These are phyloP conservation scores for Melanotaenia nigrans DNA, from an alignment of 2,797 vertebrate genomes.

Conservation along the genomic window DNA sequence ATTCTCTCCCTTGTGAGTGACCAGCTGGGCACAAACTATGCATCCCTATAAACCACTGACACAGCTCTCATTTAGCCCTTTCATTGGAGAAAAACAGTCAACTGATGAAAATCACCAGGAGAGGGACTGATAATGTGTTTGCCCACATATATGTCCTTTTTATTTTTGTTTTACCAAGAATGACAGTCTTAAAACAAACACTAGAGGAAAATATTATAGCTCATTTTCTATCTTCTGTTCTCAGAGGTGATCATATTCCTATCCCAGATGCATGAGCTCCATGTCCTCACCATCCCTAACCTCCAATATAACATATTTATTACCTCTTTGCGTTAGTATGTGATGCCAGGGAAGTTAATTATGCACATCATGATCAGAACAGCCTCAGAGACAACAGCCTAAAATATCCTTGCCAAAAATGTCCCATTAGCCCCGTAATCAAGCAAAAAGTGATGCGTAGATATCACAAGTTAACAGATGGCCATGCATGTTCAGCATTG, in stretches of 20 bases:
- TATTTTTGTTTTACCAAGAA: constrained; percentile 3
- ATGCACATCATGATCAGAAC: constrained; percentile 40
- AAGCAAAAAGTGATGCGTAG: constrained; percentile 22
- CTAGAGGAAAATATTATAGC: constrained; percentile 4
- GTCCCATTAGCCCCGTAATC: constrained; percentile 14
- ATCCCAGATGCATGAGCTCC: constrained; percentile 28
- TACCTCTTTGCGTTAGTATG: constrained; percentile 4
- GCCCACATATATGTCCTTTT: background rate
- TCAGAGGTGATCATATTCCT: constrained; percentile 43
- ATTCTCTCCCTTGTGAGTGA: constrained; percentile 72
- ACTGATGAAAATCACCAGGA: constrained; percentile 44
- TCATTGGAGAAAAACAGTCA: constrained; percentile 45
- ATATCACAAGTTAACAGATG: constrained; percentile 40
- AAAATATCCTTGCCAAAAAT: constrained; percentile 27
- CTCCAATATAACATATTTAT: constrained; percentile 12
- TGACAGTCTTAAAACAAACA: constrained; percentile 23
- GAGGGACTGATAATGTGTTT: constrained; percentile 13
- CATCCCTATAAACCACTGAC: constrained; percentile 52
- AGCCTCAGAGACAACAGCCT: constrained; percentile 19
- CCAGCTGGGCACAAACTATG: constrained; percentile 68
- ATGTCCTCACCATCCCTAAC: constrained; percentile 34
- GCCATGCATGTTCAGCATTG: constrained; percentile 22
- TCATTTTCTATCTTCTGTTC: constrained; percentile 47
- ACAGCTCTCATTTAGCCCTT: constrained; percentile 52
- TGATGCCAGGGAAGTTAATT: constrained; percentile 43